A percentile compares a stretch with the other conserved stretches of the same genome.
phyloP scores from a whole-genome alignment of 2,797 vertebrate species.

The Falco peregrinus region DNA sequence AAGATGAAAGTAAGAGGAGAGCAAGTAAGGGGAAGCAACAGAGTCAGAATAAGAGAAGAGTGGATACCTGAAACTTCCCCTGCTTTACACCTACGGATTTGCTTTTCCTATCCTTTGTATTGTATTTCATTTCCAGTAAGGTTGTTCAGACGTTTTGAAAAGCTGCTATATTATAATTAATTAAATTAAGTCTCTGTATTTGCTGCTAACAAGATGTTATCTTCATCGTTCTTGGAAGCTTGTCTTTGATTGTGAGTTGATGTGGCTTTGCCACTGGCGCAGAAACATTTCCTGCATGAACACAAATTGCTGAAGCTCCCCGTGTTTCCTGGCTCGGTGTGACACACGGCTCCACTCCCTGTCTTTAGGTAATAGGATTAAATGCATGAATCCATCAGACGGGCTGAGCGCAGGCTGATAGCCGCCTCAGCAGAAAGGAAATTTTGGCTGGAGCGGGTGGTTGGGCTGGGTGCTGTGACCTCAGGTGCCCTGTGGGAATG shows the following conservation, averaged over 20 bases:
- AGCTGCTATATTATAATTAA: not conserved
- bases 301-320: not conserved
- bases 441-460: not conserved
- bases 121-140: not conserved
- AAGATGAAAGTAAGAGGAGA: not conserved
- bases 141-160: slow-evolving; percentile 17
- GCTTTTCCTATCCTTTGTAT: not conserved
- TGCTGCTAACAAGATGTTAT: slow-evolving; percentile 51
- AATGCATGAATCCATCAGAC: not conserved
- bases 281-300: slow-evolving; percentile 28
- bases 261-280: slow-evolving; percentile 24
- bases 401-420: not conserved
- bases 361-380: slow-evolving; percentile 7
- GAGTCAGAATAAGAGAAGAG: not conserved
- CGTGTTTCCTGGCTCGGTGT: not conserved
- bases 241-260: slow-evolving; percentile 12
- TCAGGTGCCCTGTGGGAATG: not conserved
- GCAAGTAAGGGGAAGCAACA: not conserved
- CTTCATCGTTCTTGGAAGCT: slow-evolving; percentile 33
- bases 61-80: not conserved
- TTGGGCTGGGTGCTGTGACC: not conserved
- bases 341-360: not conserved
- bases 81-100: not conserved
- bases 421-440: not conserved
- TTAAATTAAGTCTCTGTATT: slow-evolving; percentile 36